Percentiles rank a stretch among this genome's conserved stretches.
Conservation (phyloP, 2,888 invertebrate genomes). For the Mythimna albipuncta region DNA sequence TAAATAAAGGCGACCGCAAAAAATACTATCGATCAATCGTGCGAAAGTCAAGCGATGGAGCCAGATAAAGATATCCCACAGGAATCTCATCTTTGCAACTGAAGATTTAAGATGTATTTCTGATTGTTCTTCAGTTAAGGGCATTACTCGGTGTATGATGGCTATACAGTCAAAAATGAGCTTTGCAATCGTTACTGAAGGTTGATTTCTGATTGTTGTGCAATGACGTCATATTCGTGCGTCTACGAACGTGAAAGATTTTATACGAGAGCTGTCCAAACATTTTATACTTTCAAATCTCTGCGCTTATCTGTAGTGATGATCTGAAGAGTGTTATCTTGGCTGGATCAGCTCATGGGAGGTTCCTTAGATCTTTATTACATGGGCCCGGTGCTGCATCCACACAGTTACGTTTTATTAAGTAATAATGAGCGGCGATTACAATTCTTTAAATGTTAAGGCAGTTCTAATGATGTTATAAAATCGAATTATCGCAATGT, state of each 20-base stretch:
- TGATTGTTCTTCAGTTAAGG: conserved; percentile 66
- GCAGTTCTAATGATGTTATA: conserved; percentile 58
- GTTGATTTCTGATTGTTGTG: conserved; percentile 65
- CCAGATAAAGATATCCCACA: conserved; percentile 75
- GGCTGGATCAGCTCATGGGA: conserved; percentile 84
- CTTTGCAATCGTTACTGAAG: conserved; percentile 66
- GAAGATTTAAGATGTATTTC: conserved; percentile 66
- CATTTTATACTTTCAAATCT: conserved; percentile 91
- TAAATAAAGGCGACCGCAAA: conserved; percentile 89
- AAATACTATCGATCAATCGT: conserved; percentile 91
- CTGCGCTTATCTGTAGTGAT: conserved; percentile 87
- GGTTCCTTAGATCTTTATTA: conserved; percentile 89
- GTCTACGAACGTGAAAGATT: conserved; percentile 87
- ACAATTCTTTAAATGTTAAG: conserved; percentile 58
- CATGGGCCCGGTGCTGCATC: conserved; percentile 75
- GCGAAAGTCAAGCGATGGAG: conserved; percentile 87
- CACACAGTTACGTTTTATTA: conserved; percentile 63
- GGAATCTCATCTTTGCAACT: conserved; percentile 66
- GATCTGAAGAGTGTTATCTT: conserved; percentile 87
- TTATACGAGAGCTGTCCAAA: conserved; percentile 89
- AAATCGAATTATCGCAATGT: conserved; percentile 48
- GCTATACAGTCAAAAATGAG: conserved; percentile 63
- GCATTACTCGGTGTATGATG: conserved; percentile 66
- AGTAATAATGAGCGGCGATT: conserved; percentile 62
- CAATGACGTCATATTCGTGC: conserved; percentile 85